Base-by-base conservation (phyloP, 2,888 invertebrate species). In the Standfussiana lucernea region DNA sequence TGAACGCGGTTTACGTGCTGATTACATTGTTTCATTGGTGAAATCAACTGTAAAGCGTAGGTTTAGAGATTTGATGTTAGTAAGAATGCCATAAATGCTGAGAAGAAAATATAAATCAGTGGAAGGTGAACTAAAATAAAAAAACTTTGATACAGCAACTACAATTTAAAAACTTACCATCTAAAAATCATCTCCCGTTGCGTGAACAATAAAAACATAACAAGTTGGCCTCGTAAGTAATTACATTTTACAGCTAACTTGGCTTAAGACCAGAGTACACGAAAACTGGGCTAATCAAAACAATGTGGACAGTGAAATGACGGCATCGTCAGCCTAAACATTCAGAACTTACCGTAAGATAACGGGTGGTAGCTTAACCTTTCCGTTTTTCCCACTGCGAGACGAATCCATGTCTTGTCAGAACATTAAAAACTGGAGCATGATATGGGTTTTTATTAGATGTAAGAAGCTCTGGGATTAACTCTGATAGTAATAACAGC, bases 311-410 rank as follows among this genome's bases (percentile, higher is more conserved):
- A 87, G 86, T 76, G 73, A 76, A 80, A 83, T 87, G 84, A 77
- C 81, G 83, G 78, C 82, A 77, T 59, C 62, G 82, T 53, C 74
- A 79, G 80, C 71, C 70, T 28, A 81, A 88, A 85, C 80, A 87
- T 89, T 83, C 74, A 84, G 65, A 77, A 80, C 85, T 92, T 91
- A 94, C 94, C 93, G 93, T 92, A 94, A 93, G 72, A 80, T 94
- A 94, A 93, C 94, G 94, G 94, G 67, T 66, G 69, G 40, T 83
- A 80, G 56, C 78, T 87, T 92, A 92, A 94, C 93, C 93, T 93
- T 91, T 93, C 89, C 89, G 88, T 85, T 88, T 89, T 92, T 90
- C 90, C 88, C 86, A 88, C 81, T 83, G 87, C 86, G 91, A 86
- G 86, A 81, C 86, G 77, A 90, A 91, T 86, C 79, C 68, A 77